Conservation (phyloP, 2,113 vertebrate species). For the Anas platyrhynchos region DNA sequence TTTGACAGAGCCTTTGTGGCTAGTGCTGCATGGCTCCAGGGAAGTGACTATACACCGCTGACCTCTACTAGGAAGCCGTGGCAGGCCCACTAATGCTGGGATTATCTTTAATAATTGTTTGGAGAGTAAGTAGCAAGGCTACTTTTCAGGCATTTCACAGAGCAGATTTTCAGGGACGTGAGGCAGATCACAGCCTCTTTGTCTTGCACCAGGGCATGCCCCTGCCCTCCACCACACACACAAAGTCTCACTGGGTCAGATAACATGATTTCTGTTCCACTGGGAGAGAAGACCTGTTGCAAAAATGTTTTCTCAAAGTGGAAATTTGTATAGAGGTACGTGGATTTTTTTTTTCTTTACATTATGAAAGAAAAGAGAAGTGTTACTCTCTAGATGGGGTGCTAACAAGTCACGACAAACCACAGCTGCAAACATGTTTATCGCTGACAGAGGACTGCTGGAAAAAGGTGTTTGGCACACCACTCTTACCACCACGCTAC, state of each 20-base stretch:
- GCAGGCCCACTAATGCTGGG: not conserved
- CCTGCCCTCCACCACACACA: not conserved
- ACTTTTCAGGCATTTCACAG: not conserved
- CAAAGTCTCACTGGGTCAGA: not conserved
- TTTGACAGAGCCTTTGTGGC: not conserved
- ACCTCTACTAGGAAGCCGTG: not conserved
- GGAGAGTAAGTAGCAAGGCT: not conserved
- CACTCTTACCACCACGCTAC: fast-evolving
- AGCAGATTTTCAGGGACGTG: not conserved
- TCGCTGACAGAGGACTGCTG: not conserved
- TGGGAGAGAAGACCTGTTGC: not conserved
- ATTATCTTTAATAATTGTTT: not conserved
- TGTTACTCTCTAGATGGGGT: not conserved
- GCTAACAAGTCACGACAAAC: conserved; percentile 5
- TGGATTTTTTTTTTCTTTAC: not conserved
- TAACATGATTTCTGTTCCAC: not conserved
- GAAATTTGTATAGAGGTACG: not conserved
- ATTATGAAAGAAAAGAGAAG: not conserved
- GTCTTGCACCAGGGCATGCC: not conserved
- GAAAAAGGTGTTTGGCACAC: not conserved
- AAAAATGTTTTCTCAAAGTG: not conserved
- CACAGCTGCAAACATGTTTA: not conserved
- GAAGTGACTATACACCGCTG: not conserved
- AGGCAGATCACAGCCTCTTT: not conserved
- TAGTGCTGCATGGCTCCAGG: not conserved